Conservation (phyloP, 2,888 invertebrate species). For the Strigamia maritima region DNA sequence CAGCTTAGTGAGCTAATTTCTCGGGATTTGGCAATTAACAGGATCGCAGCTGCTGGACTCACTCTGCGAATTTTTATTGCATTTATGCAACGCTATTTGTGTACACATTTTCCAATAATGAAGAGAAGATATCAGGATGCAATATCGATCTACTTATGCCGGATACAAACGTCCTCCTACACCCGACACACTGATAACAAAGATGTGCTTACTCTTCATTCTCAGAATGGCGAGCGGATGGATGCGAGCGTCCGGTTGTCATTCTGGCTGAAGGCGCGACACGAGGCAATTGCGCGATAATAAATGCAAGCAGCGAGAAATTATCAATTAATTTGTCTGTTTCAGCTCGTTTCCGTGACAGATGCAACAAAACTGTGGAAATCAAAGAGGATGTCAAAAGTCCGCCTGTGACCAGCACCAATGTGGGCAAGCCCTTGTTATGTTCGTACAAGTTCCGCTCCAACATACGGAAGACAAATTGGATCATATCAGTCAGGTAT, state of each 20-base stretch:
- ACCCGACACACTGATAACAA: background rate
- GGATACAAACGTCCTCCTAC: background rate
- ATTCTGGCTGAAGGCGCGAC: background rate
- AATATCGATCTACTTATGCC: constrained; percentile 23
- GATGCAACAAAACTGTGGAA: constrained; percentile 91
- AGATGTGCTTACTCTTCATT: background rate
- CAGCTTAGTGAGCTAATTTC: constrained; percentile 28
- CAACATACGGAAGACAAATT: constrained; percentile 81
- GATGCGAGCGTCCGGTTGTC: constrained; percentile 5
- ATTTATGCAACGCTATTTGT: background rate
- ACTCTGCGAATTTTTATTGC: constrained; percentile 3
- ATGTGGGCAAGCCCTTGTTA: constrained; percentile 78
- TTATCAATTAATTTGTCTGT: constrained; percentile 27
- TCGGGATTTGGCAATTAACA: constrained; percentile 26
- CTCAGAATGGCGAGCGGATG: background rate
- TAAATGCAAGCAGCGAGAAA: constrained; percentile 6
- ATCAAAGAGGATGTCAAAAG: constrained; percentile 88
- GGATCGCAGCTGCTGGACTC: constrained; percentile 18
- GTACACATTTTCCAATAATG: constrained; percentile 25
- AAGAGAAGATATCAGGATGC: background rate
- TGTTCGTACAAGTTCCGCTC: constrained; percentile 89
- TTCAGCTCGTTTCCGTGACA: constrained; percentile 68
- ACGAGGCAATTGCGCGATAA: background rate
- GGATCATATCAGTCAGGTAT: constrained; percentile 62
- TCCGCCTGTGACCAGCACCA: constrained; percentile 76